phyloP scores from a whole-genome alignment of 2,888 invertebrate species.

The Cephus nigrinus region DNA sequence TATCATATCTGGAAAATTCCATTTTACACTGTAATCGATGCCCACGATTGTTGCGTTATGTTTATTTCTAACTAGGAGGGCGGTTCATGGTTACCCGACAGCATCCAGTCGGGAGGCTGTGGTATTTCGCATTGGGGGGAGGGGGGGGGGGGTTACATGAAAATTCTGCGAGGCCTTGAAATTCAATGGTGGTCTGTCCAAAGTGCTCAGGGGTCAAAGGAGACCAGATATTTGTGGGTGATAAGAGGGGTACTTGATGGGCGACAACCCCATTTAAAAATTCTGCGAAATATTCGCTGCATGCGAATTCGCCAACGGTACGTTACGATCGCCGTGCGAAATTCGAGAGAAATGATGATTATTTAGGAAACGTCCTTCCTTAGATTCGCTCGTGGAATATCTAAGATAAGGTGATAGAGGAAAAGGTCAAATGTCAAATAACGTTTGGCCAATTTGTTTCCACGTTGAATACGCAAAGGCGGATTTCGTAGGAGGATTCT shows the following conservation, averaged over 20 bases:
- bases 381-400: neutral
- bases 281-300: neutral
- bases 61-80: no score
- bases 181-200: neutral
- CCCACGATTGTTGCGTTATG: neutral
- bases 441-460: neutral
- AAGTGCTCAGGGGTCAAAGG: neutral
- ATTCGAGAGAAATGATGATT: neutral
- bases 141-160: neutral
- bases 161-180: neutral
- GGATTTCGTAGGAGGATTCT: neutral
- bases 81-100: no score
- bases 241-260: no score
- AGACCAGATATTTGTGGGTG: neutral
- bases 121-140: no score
- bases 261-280: no score
- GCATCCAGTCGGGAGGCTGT: no score
- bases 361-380: neutral
- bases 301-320: neutral
- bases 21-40: neutral
- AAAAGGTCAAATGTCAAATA: neutral
- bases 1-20: neutral
- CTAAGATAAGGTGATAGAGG: neutral
- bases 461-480: neutral
- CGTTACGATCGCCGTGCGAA: neutral